Conservation (phyloP, 2,113 vertebrate genomes). For the Anser brachyrhynchus region DNA sequence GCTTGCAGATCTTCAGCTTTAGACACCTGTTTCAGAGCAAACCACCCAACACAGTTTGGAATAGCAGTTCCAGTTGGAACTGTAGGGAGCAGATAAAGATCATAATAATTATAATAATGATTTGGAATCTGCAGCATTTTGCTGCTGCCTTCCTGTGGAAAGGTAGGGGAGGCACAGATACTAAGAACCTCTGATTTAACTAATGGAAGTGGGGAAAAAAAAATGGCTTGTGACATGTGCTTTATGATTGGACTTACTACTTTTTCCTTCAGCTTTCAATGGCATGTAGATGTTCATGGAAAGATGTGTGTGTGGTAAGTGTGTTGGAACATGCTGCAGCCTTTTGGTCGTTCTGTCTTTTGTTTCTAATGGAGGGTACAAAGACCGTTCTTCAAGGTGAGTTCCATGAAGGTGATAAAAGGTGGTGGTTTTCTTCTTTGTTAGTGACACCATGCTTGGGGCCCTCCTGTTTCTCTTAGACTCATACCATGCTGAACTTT, state of each 20-base stretch:
- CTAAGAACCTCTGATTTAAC: not conserved
- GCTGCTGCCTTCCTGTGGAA: not conserved
- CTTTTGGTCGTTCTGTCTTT: not conserved
- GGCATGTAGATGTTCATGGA: not conserved
- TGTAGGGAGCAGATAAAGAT: not conserved
- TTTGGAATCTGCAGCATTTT: not conserved
- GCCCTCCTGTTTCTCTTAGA: not conserved
- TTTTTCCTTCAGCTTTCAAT: not conserved
- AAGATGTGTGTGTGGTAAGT: not conserved
- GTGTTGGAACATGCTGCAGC: not conserved
- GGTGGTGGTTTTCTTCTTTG: not conserved
- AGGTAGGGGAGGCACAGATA: not conserved
- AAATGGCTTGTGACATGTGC: not conserved
- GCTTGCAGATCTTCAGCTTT: not conserved
- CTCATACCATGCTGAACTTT: not conserved
- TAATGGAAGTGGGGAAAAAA: not conserved
- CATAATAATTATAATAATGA: too few species aligned
- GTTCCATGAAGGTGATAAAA: not conserved
- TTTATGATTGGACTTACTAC: not conserved
- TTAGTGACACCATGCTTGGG: rapidly evolving
- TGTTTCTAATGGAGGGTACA: not conserved
- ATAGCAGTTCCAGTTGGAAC: not conserved
- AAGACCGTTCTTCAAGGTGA: not conserved
- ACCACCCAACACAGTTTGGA: not conserved
- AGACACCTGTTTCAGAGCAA: not conserved